Percentiles rank a stretch among this genome's conserved stretches.
Evolutionary conservation across 1,140 invertebrate genomes (phyloP).

Genomic region (Temnothorax nylanderi): DNA sequence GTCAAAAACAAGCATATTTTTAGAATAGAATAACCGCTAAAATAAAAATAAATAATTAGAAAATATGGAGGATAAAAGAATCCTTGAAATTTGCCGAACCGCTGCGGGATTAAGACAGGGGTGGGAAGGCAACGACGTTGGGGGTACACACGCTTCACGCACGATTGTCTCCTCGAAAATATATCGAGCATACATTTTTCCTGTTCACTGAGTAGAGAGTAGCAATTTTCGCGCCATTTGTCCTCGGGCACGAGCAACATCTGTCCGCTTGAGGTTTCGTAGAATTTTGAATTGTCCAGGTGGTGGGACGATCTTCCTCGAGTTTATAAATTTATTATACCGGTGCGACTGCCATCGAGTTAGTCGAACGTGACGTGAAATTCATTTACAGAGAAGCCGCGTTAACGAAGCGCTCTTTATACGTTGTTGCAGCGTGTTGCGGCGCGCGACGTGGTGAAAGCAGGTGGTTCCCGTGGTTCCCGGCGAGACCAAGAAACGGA

Average conservation of each 20-base stretch:
- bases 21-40: background rate
- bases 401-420: slow-evolving; percentile 12
- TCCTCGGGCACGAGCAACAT: background rate
- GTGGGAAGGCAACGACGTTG: background rate
- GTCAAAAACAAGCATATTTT: background rate
- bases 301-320: background rate
- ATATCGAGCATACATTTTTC: slow-evolving; percentile 57
- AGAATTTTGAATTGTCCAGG: slow-evolving; percentile 20
- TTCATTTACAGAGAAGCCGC: background rate
- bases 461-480: background rate
- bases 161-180: slow-evolving; percentile 20
- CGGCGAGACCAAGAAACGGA: background rate
- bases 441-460: background rate
- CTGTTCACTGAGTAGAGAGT: slow-evolving; percentile 14
- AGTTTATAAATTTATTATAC: slow-evolving; percentile 39
- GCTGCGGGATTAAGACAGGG: background rate
- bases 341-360: slow-evolving; percentile 5
- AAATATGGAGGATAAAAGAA: background rate
- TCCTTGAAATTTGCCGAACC: background rate
- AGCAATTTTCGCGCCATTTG: slow-evolving; percentile 42
- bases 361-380: background rate
- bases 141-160: slow-evolving; percentile 28
- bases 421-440: slow-evolving; percentile 37
- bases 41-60: background rate
- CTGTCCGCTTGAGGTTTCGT: background rate